Percentiles rank a stretch among this genome's conserved stretches.
Conservation (phyloP, 2,113 vertebrate species). For the Pseudorasbora parva region DNA sequence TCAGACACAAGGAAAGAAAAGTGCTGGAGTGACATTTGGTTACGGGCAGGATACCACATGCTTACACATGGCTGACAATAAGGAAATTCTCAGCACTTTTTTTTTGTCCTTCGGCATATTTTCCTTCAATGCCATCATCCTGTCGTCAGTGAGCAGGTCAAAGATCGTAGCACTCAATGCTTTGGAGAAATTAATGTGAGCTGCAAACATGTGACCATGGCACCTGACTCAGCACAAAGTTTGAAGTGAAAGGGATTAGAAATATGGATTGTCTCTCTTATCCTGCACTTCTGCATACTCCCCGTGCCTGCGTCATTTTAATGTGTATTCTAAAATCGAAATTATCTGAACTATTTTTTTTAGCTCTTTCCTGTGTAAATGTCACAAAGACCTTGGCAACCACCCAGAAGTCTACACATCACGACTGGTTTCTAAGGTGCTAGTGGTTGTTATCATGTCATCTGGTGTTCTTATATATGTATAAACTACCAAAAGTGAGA, state of each 20-base stretch:
- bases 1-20: background rate
- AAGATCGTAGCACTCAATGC: conserved; percentile 67
- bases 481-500: no score
- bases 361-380: background rate
- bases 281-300: background rate
- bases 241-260: background rate
- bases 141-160: conserved; percentile 66
- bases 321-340: background rate
- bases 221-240: conserved; percentile 60
- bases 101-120: conserved; percentile 32
- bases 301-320: background rate
- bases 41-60: conserved; percentile 61
- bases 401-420: no score
- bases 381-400: no score
- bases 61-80: conserved; percentile 52
- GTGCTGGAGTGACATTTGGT: conserved; percentile 22
- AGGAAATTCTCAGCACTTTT: conserved; percentile 66
- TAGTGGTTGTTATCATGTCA: background rate
- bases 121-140: conserved; percentile 33
- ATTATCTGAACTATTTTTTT: background rate
- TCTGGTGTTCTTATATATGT: background rate
- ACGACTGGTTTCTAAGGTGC: background rate
- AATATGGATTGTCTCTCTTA: background rate
- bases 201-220: conserved; percentile 68
- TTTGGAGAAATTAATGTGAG: conserved; percentile 44